Base-by-base conservation (phyloP, 2,113 vertebrate genomes). In the Oncorhynchus masou region DNA sequence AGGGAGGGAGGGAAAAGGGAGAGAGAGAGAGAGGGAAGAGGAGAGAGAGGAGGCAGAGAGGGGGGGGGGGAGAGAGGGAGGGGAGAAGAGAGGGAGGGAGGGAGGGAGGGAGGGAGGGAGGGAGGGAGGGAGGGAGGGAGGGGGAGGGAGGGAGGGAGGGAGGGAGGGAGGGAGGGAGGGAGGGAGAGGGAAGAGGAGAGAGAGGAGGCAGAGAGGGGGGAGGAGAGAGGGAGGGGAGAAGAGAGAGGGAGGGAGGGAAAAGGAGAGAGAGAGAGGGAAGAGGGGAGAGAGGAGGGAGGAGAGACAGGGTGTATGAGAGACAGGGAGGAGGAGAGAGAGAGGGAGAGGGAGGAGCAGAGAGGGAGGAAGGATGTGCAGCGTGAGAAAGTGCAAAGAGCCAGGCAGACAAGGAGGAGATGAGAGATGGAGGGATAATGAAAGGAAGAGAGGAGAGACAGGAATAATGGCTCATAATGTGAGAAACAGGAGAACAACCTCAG, bases 401-500 rank as follows among this genome's bases (percentile, higher is more conserved):
- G 73, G 75, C 49, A 72, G 65, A 73, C 24, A 77, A 73, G 84
- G 59, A 24, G 15, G 51, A 54, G 3, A 13, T 13, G 59, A 62
- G n/a, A 24, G n/a, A 19, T 16, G 51, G 59, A 62, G 59, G 5
- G 59, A 22, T n/a, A 62, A n/a, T n/a, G 13, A 22, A 62, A 84
- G 73, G 78, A 86, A 83, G 76, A 79, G 82, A 79, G 31, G 79
- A 82, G 69, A 84, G 84, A 89, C 81, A 78, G 67, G 84, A 83
- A 83, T 87, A 86, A 90, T 83, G 83, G 79, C 83, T 84, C 86
- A 90, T 88, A 88, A 90, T 89, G 85, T 85, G 83, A 87, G 85
- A 88, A 87, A 92, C 82, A 85, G 83, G 83, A 89, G 88, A 86
- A 68, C 79, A 87, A 83, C 81, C 83, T 81, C 84, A 51, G 49